These are phyloP conservation scores for Ibidorhyncha struthersii DNA, from an alignment of 2,113 vertebrate genomes.

Conservation along the genomic window DNA sequence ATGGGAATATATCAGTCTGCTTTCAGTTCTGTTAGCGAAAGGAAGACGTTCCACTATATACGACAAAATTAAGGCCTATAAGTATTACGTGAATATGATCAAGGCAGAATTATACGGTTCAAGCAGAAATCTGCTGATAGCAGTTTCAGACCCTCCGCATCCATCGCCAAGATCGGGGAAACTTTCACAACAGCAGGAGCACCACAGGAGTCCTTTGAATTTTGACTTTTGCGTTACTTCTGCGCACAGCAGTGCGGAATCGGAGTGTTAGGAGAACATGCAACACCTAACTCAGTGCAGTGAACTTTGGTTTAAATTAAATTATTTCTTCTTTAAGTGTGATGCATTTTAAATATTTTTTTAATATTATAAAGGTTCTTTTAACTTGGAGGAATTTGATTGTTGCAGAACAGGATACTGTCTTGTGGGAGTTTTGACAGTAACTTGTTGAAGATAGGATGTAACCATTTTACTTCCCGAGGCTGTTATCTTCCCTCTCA, in stretches of 20 bases:
- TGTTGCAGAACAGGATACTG: neutral
- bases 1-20: neutral
- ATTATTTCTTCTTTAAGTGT: neutral
- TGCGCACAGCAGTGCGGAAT: neutral
- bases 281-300: neutral
- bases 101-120: neutral
- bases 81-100: neutral
- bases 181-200: neutral
- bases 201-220: neutral
- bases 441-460: neutral
- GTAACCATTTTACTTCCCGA: too few species aligned
- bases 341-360: neutral
- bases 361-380: neutral
- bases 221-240: neutral
- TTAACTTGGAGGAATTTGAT: neutral
- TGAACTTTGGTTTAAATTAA: too few species aligned
- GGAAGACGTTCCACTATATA: neutral
- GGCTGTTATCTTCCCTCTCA: neutral
- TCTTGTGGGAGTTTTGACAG: neutral
- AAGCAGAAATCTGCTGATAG: neutral
- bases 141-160: neutral
- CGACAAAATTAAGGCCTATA: neutral
- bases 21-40: neutral
- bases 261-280: fast-evolving
- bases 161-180: neutral